These are phyloP conservation scores for Etia nguti DNA, from an alignment of 2,113 vertebrate species.

Conservation along the genomic window DNA sequence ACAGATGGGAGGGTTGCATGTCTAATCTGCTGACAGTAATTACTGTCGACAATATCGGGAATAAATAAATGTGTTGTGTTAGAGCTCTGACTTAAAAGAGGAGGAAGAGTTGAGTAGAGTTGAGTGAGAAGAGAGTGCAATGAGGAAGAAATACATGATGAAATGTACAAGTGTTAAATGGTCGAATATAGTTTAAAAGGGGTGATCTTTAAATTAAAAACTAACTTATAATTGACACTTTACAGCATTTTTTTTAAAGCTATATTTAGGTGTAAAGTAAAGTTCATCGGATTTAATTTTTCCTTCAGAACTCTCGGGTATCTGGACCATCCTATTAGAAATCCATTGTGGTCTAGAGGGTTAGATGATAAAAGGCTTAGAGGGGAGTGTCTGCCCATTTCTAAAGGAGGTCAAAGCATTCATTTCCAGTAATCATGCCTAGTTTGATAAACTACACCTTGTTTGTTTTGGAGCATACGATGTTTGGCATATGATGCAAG, in stretches of 20 bases:
- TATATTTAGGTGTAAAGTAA: not conserved
- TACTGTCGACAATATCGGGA: not conserved
- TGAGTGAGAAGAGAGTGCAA: not conserved
- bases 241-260: not conserved
- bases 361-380: not conserved
- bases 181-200: not conserved
- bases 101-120: not conserved
- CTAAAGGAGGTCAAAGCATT: not conserved
- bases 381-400: not conserved
- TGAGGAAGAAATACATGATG: not conserved
- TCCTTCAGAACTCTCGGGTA: not conserved
- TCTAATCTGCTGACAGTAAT: not conserved
- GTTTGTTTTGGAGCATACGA: not conserved
- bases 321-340: not conserved
- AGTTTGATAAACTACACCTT: not conserved
- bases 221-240: accelerated
- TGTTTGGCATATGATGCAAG: not conserved
- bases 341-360: not conserved
- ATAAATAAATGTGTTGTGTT: not conserved
- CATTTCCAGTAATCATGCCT: not conserved
- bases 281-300: accelerated
- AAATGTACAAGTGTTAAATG: not conserved
- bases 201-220: not conserved
- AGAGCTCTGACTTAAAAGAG: not conserved
- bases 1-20: too few species aligned